Base-by-base conservation (phyloP, 2,888 invertebrate genomes). In the Aphelenchoides bicaudatus region DNA sequence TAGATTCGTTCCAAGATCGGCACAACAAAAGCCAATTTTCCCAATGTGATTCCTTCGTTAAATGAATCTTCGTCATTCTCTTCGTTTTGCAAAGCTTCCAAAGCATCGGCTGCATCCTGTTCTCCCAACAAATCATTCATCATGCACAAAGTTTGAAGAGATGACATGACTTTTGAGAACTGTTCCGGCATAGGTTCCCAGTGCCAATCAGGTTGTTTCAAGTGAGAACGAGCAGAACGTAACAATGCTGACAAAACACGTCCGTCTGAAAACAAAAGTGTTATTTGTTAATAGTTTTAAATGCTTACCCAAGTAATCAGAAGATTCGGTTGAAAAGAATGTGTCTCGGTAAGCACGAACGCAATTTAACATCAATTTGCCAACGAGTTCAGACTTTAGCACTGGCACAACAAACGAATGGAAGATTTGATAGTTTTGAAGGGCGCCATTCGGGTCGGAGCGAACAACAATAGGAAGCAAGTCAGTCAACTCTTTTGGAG, bases 331-430 rank as follows among this genome's bases (percentile, higher is more conserved):
- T n/a, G n/a, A n/a, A 59, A 74, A 76, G 37, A 67, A 67, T 1
- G 70, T 73, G 58, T 75, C 71, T n/a, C 73, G 57, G 49, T 67
- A 75, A n/a, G 75, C 70, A 0, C 69, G 53, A 53, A 72, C 68
- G 5, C 69, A 63, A 19, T 59, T 39, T 8, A 67, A 67, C 21
- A 72, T 71, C 34, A 66, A 58, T 21, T 68, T 48, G 8, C 65
- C 50, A 10, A 74, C 63, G 27, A 75, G 58, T 6, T 52, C 57
- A 0, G 72, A 72, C 6, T 64, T 54, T 13, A 71, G 62, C 50
- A 73, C 37, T 0, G 74, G 73, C n/a, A 75, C 57, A 46, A 61
- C 43, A 54, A 52, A 49, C 34, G 64, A 62, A 39, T 65, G 62
- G 30, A 71, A 38, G 1, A 72, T 8, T 23, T 19, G 27, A 37